Conservation (phyloP, 2,113 vertebrate species). For the Herpailurus yagouaroundi region DNA sequence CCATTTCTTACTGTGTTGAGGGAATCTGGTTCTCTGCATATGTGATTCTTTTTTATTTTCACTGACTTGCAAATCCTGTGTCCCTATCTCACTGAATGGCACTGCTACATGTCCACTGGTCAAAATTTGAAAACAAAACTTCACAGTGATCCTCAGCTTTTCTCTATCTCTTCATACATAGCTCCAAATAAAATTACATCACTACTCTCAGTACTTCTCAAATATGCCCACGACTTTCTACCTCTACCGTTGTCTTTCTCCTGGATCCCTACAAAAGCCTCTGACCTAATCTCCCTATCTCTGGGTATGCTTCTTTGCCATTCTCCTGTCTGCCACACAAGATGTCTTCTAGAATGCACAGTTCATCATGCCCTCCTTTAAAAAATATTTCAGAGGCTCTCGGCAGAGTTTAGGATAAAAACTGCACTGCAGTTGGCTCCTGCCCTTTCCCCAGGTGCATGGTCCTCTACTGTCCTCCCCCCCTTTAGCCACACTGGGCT, state of each 20-base stretch:
- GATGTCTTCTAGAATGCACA: not conserved
- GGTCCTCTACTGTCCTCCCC: not conserved
- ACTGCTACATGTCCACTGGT: not conserved
- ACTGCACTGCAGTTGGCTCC: not conserved
- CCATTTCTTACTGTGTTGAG: not conserved
- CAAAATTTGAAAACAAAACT: not conserved
- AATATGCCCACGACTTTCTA: not conserved
- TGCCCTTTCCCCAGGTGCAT: not conserved
- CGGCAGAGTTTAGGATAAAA: not conserved
- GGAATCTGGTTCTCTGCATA: not conserved
- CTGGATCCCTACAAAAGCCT: not conserved
- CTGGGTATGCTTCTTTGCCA: not conserved
- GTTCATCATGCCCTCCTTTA: not conserved
- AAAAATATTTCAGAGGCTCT: not conserved
- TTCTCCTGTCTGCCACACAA: not conserved
- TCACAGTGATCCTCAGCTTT: not conserved
- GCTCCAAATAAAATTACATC: not conserved
- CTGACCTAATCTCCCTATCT: not conserved
- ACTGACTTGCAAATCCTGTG: not conserved
- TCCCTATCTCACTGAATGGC: not conserved
- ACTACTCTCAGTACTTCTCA: not conserved
- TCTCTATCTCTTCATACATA: not conserved
- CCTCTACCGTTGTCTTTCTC: not conserved
- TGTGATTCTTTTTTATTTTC: not conserved
- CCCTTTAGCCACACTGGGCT: rapidly evolving